These are phyloP conservation scores for Dromaius novaehollandiae DNA, from an alignment of 2,113 vertebrate species.

Conservation along the genomic window DNA sequence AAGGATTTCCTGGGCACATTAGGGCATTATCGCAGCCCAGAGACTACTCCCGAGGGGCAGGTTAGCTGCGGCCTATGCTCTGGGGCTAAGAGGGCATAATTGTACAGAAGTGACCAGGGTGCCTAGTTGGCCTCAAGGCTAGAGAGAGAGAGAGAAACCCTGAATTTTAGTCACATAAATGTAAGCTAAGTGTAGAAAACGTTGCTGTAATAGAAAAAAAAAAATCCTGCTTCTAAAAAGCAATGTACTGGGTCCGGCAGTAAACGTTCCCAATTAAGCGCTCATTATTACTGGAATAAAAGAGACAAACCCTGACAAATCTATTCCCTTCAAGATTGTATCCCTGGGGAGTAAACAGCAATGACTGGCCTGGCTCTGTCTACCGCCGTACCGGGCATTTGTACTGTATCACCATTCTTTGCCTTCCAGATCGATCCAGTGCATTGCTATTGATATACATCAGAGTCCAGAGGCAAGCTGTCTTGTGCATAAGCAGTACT, in stretches of 20 bases:
- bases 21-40: background rate
- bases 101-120: background rate
- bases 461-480: background rate
- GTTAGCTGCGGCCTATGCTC: background rate
- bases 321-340: background rate
- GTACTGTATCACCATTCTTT: background rate
- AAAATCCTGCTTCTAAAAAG: background rate
- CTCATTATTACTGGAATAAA: constrained; percentile 40
- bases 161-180: background rate
- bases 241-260: background rate
- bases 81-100: background rate
- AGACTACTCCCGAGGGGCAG: background rate
- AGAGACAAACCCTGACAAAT: constrained; percentile 49
- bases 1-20: background rate
- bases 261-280: constrained; percentile 32
- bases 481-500: background rate
- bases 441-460: background rate
- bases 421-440: background rate
- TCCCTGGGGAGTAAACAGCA: constrained; percentile 40
- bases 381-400: background rate
- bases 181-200: background rate
- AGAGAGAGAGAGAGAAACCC: background rate
- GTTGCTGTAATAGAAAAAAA: background rate
- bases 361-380: constrained; percentile 25
- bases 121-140: background rate